Evolutionary conservation across 1,140 invertebrate species (phyloP).

Genomic region (Magallana angulata): DNA sequence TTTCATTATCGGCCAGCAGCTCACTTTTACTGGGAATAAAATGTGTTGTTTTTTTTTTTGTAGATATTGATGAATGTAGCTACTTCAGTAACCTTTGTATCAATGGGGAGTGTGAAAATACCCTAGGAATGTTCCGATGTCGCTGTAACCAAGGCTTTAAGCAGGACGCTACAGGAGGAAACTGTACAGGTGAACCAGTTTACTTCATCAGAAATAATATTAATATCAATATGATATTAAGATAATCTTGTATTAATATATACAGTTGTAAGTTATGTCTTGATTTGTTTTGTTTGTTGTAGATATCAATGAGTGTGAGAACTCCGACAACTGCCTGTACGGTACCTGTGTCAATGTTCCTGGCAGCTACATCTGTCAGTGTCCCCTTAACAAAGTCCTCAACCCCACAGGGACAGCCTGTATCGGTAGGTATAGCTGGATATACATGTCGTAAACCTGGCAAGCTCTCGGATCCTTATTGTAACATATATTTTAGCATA

Average conservation of each 20-base stretch:
- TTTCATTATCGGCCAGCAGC: no score
- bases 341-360: constrained; percentile 88
- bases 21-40: no score
- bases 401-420: constrained; percentile 85
- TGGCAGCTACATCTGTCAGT: constrained; percentile 89
- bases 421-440: constrained; percentile 81
- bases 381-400: constrained; percentile 84
- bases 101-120: constrained; percentile 91
- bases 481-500: no score
- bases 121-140: constrained; percentile 84
- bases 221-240: no score
- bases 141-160: constrained; percentile 88
- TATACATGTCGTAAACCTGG: not conserved
- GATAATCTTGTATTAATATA: not conserved
- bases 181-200: constrained; percentile 84
- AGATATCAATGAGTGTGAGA: constrained; percentile 84
- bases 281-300: constrained; percentile 65
- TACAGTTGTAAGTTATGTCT: not conserved
- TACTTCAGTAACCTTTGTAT: constrained; percentile 93
- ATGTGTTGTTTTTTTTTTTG: constrained; percentile 51
- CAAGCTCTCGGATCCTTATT: no score
- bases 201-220: not conserved
- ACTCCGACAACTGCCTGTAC: constrained; percentile 82
- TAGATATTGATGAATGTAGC: constrained; percentile 94
- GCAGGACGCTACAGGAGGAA: constrained; percentile 87